These are phyloP conservation scores for Nemurella pictetii DNA, from an alignment of 2,888 invertebrate genomes.

Conservation along the genomic window DNA sequence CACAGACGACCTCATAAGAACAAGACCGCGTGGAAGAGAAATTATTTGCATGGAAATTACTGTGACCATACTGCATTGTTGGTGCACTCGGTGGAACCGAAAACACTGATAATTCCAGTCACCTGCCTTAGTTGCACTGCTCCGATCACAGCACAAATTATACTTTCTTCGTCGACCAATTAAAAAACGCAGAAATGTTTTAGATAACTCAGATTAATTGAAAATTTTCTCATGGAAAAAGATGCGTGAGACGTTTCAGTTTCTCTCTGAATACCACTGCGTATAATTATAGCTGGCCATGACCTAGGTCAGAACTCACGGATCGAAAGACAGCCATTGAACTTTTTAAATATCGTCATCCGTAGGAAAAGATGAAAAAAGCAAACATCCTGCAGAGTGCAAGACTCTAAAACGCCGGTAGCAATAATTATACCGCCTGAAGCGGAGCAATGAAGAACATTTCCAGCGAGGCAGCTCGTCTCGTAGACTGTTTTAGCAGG, in stretches of 20 bases:
- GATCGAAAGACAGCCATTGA: not conserved
- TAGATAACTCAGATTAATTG: not conserved
- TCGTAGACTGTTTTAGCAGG: no score
- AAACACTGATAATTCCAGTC: no score
- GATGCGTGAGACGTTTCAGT: not conserved
- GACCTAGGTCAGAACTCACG: slow-evolving; percentile 19
- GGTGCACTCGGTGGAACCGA: no score
- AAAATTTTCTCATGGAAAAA: not conserved
- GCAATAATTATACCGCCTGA: slow-evolving; percentile 16
- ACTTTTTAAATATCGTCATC: not conserved
- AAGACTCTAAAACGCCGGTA: not conserved
- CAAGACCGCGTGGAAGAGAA: no score
- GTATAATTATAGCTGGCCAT: not conserved
- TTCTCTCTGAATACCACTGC: not conserved
- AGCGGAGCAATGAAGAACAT: not conserved
- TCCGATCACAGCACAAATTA: no score
- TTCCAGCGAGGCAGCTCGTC: not conserved
- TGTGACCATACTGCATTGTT: no score
- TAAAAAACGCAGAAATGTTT: not conserved
- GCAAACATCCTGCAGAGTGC: slow-evolving; percentile 9
- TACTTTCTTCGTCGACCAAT: not conserved
- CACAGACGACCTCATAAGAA: no score
- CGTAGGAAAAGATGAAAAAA: slow-evolving; percentile 18
- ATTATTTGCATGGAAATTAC: no score
- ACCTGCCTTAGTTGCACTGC: no score